A percentile compares a stretch with the other conserved stretches of the same genome.
Evolutionary conservation across 1,140 invertebrate species (phyloP).

Genomic region (Drosophila lacertosa): DNA sequence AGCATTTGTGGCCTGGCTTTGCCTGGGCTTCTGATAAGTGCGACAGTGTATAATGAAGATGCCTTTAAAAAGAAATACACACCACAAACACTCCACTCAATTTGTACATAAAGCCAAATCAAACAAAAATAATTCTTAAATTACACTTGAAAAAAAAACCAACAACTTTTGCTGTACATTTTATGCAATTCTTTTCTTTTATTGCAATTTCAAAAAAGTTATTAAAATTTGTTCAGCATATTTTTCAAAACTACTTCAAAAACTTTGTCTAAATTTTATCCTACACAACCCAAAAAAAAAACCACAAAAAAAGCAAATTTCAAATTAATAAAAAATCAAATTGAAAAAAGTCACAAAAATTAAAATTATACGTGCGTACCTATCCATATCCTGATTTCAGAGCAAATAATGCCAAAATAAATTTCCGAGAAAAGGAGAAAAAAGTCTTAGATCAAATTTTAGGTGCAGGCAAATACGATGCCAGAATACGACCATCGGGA

Average conservation of each 20-base stretch:
- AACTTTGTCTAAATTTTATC: slow-evolving; percentile 40
- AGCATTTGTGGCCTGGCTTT: slow-evolving; percentile 50
- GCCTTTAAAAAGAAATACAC: slow-evolving; percentile 8
- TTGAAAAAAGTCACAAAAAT: slow-evolving; percentile 42
- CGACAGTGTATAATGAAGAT: slow-evolving; percentile 79
- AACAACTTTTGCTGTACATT: slow-evolving; percentile 70
- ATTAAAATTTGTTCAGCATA: slow-evolving; percentile 48
- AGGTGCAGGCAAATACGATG: slow-evolving; percentile 95
- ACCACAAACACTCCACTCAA: slow-evolving; percentile 44
- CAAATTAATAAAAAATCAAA: neutral
- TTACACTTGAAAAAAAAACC: slow-evolving; percentile 10
- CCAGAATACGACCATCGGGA: slow-evolving; percentile 95
- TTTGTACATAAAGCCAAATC: slow-evolving; percentile 61
- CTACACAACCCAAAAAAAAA: slow-evolving; percentile 42
- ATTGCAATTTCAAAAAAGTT: slow-evolving; percentile 47
- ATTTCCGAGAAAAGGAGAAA: slow-evolving; percentile 97
- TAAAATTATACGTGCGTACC: slow-evolving; percentile 83
- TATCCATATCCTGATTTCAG: slow-evolving; percentile 85
- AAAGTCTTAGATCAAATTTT: slow-evolving; percentile 96
- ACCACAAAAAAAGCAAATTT: slow-evolving; percentile 24
- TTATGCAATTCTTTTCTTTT: slow-evolving; percentile 59
- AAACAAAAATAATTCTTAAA: neutral
- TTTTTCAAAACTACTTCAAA: slow-evolving; percentile 54
- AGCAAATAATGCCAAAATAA: slow-evolving; percentile 89
- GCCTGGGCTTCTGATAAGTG: slow-evolving; percentile 81